A percentile compares a stretch with the other conserved stretches of the same genome.
Evolutionary conservation across 2,797 vertebrate genomes (phyloP).

Genomic region (Ciconia nigra): DNA sequence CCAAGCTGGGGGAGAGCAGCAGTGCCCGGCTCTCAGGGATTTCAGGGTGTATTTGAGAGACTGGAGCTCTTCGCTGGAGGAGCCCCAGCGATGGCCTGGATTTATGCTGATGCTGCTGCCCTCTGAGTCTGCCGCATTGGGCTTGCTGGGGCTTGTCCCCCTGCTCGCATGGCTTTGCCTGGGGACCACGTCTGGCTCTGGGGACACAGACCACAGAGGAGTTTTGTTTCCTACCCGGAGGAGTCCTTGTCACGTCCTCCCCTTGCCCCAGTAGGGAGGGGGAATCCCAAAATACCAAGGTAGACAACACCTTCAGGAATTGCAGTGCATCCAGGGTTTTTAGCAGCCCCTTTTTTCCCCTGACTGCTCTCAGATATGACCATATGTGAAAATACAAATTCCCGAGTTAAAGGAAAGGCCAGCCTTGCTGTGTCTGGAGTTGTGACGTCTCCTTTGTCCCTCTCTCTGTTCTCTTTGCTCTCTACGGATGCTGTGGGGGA

Average conservation of each 20-base stretch:
- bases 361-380: not conserved
- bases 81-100: not conserved
- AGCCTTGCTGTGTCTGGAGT: not conserved
- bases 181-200: fast-evolving
- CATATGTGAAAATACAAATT: not conserved
- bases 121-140: fast-evolving
- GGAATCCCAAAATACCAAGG: not conserved
- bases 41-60: not conserved
- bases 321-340: not conserved
- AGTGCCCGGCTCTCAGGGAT: fast-evolving
- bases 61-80: not conserved
- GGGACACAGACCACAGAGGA: too few relatives aligned
- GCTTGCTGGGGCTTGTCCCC: not conserved
- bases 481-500: fast-evolving
- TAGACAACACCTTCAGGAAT: not conserved
- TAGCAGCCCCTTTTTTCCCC: not conserved
- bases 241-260: not conserved
- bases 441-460: not conserved
- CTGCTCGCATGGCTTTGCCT: not conserved
- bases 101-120: not conserved
- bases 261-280: not conserved
- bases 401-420: not conserved
- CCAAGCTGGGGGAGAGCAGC: not conserved
- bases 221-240: not conserved
- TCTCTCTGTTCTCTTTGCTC: not conserved